Conservation (phyloP, 2,888 invertebrate genomes). For the Auanema sp. region DNA sequence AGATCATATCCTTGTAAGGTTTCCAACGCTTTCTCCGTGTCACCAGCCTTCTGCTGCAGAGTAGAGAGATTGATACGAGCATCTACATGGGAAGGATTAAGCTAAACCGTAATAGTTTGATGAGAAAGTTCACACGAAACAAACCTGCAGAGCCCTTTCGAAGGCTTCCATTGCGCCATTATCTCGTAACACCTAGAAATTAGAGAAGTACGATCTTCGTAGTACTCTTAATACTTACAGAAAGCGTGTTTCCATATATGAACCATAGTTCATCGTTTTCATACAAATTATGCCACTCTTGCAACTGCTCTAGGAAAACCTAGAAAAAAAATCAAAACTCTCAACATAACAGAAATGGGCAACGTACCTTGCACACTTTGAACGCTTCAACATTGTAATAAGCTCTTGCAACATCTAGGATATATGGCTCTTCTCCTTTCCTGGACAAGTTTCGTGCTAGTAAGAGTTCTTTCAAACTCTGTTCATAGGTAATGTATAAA, state of each 20-base stretch:
- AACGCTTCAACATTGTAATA: slow-evolving; percentile 22
- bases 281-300: neutral
- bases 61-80: slow-evolving; percentile 56
- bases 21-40: slow-evolving; percentile 52
- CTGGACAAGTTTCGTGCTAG: slow-evolving; percentile 25
- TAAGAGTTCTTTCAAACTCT: slow-evolving; percentile 30
- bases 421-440: slow-evolving; percentile 26
- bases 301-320: neutral
- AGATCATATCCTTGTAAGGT: slow-evolving; percentile 55
- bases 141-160: slow-evolving; percentile 31
- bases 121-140: no score
- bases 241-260: slow-evolving; percentile 23
- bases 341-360: no score
- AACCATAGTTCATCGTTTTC: slow-evolving; percentile 19
- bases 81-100: slow-evolving; percentile 54
- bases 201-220: no score
- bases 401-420: slow-evolving; percentile 43
- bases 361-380: slow-evolving; percentile 13
- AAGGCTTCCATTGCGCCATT: slow-evolving; percentile 44
- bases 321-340: neutral
- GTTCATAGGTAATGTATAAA: no score
- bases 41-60: slow-evolving; percentile 51
- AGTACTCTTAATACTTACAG: slow-evolving; percentile 10
- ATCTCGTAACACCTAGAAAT: slow-evolving; percentile 31
- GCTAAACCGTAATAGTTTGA: no score